A percentile compares a stretch with the other conserved stretches of the same genome.
Conservation (phyloP, 1,140 invertebrate species). For the Diachasmimorpha longicaudata region DNA sequence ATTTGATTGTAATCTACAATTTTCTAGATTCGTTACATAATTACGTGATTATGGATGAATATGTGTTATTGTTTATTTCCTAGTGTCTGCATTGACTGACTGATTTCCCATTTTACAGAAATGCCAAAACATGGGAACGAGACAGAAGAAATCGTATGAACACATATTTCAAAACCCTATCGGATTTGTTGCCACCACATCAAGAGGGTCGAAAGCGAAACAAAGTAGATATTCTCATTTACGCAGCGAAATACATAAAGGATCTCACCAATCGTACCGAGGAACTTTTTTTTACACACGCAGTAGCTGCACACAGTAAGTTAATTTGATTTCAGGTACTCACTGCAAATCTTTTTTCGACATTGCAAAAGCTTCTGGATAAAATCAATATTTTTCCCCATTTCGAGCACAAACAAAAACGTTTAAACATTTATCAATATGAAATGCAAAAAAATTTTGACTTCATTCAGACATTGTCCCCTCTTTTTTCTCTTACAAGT, state of each 20-base stretch:
- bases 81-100: background rate
- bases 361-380: too few relatives aligned
- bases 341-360: too few relatives aligned
- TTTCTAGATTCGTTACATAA: too few relatives aligned
- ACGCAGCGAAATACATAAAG: conserved; percentile 62
- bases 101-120: conserved; percentile 38
- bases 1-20: too few relatives aligned
- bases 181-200: conserved; percentile 60
- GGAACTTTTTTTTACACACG: conserved; percentile 52
- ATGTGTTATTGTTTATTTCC: background rate
- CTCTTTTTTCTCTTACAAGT: too few relatives aligned
- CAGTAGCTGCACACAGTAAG: conserved; percentile 56
- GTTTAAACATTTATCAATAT: too few relatives aligned
- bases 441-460: too few relatives aligned
- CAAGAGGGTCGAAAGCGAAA: conserved; percentile 61
- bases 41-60: too few relatives aligned
- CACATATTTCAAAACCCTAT: conserved; percentile 59
- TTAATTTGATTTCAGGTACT: background rate
- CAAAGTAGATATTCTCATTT: conserved; percentile 62
- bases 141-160: conserved; percentile 64
- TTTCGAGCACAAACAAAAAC: too few relatives aligned
- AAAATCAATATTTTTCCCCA: too few relatives aligned
- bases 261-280: conserved; percentile 59
- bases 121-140: conserved; percentile 65
- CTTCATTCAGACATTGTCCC: too few relatives aligned